Evolutionary conservation across 1,140 invertebrate species (phyloP), one percentile per base, ranked within the genome.

Genomic region (Drosophila watanabei): DNA sequence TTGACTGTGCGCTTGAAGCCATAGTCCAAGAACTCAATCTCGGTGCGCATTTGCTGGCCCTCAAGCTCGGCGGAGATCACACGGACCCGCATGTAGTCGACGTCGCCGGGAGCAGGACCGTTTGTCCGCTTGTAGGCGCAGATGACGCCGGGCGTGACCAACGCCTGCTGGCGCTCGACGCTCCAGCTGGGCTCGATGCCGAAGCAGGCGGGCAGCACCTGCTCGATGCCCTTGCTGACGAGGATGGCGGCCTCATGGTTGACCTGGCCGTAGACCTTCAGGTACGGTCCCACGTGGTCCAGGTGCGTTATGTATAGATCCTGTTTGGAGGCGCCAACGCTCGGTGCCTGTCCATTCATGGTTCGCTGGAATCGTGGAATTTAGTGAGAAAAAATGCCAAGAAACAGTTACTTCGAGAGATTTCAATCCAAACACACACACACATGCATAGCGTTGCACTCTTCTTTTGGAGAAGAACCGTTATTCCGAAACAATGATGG

Each of bases 1-100:
- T 77, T 79, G 20, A 93, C 90, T 46, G 64, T 83, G 35, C 70
- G 76, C 52, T 70, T 85, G 37, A 96, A 96, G 62, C 96, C 96
- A 87, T 95, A 97, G 92, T 97, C 96, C 7, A 97, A 94, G 61
- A 96, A 96, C 43, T 95, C 94, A 5, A 97, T 95, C 69, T 92
- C 84, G 13, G 82, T 85, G 37, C 76, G 71, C 94, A 95, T 62
- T 94, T 70, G 10, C 85, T 61, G 37, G 62, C 69, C 33, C 65
- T 80, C 35, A 82, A 81, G n/a, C 57, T 61, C 63, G 8, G 81
- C 82, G 43, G 45, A 79, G 14, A 79, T 32, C 11, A 92, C 79
- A 9, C 88, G 85, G 6, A 66, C 75, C n/a, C 91, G 63, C 73
- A 90, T 79, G 54, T 90, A 92, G 49, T 92, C 91, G 18, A 77